Base-by-base conservation (phyloP, 2,797 vertebrate genomes). In the Cuniculus paca region DNA sequence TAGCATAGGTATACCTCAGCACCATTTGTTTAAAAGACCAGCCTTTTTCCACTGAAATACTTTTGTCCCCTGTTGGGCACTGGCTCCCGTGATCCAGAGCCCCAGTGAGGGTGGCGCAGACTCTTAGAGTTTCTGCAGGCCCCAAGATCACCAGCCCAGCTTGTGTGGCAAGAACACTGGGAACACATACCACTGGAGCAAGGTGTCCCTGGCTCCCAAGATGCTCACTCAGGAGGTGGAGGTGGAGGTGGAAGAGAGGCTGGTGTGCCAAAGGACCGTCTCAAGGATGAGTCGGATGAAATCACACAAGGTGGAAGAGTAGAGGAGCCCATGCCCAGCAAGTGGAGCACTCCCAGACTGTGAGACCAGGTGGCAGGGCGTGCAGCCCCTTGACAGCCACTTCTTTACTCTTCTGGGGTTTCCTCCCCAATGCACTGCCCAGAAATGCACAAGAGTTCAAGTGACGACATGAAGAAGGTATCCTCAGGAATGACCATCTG, bases 21-120 rank as follows among this genome's bases (percentile, higher is more conserved):
- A 65, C 36, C 31, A 48, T 78, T 88, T 90, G 60, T 95, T 93
- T 58, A 87, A 83, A 91, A 74, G 63, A 75, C 39, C 78, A 6
- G 70, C 31, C 42, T 90, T 77, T 95, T 36, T 84, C 77, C 19
- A 60, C 5, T 75, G 63, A 85, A 87, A 19, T 5, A 45, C 39
- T 24, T 28, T 42, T 13, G 17, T 70, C 68, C 19, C 19, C n/a
- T 39, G 68, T 39, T 70, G 65, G 8, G 36, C 68, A 24, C 36
- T 10, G 2, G 17, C n/a, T 72, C 36, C 22, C 24, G 36, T 13
- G 10, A 39, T 72, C 1, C 8, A 39, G 36, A 72, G 22, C 70
- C 4, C 39, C 36, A 26, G 39, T 11, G 22, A 42, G 12, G 70
- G 10, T 6, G 24, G 24, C 39, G 20, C 5, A 9, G 70, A 26